Evolutionary conservation across 2,113 vertebrate genomes (phyloP), one percentile per base, ranked within the genome.

Genomic region (Cyprinodon variegatus): DNA sequence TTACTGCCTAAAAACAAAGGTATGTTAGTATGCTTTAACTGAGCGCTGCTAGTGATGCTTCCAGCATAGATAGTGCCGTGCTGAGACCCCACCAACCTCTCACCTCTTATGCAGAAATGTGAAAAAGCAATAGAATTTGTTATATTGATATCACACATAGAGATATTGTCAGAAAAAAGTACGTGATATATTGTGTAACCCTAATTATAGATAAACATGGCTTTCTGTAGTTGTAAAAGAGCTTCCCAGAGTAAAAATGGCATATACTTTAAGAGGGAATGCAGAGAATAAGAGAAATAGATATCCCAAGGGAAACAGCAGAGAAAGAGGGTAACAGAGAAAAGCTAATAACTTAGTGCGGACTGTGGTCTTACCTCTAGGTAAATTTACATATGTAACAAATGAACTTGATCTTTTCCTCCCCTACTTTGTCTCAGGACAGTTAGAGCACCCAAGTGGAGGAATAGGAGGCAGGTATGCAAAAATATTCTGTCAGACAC

Each of bases 21-120:
- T 64, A 68, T 70, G 67, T 43, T 72, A 72, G 77, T 66, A 57
- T 60, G 36, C 78, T 74, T 76, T 63, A 68, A 61, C 29, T 74
- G 9, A 76, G 22, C 59, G 65, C 61, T 67, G 45, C 65, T 46
- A 72, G 36, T 60, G 14, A 29, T 3, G 41, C 41, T 41, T 41
- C 41, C 41, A 6, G 41, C 41, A 9, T 41, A 9, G 41, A 41
- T 41, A 9, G 41, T 41, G 41, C 41, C 41, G 9, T 41, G 41
- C 5, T 9, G 9, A 41, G 41, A 6, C 41, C 41, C 41, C 41
- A 41, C 9, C 41, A 41, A 41, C 41, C 41, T 41, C 41, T 9
- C 41, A 41, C 41, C 41, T 9, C 41, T 41, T 41, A 41, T 9
- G 5, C 41, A 9, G 41, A 41, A 41, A 41, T 29, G 41, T 41